Percentiles rank a stretch among this genome's conserved stretches.
Evolutionary conservation across 1,140 invertebrate species (phyloP).

Genomic region (Rhagoletis pomonella): DNA sequence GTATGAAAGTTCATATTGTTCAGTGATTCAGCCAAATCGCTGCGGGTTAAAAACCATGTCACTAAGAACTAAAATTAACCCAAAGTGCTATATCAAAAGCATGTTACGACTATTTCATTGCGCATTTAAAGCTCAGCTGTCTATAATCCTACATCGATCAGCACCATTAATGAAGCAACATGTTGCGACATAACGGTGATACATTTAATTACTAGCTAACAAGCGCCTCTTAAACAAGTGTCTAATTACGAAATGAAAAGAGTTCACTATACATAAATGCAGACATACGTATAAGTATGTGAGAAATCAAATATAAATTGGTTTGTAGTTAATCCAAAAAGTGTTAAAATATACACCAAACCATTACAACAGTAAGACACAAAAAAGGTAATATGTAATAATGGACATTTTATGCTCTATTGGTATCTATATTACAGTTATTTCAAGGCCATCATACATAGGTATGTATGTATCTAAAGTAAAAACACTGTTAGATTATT

Average conservation of each 20-base stretch:
- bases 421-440: not conserved
- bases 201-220: not conserved
- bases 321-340: not conserved
- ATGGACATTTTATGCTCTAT: slow-evolving; percentile 4
- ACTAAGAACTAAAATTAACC: too few relatives aligned
- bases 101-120: too few relatives aligned
- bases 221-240: not conserved
- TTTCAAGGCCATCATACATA: slow-evolving; percentile 18
- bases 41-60: too few relatives aligned
- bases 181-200: not conserved
- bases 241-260: not conserved
- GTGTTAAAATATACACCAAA: slow-evolving; percentile 4
- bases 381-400: not conserved
- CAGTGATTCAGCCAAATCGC: too few relatives aligned
- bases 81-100: too few relatives aligned
- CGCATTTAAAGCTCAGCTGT: not conserved
- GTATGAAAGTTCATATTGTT: too few relatives aligned
- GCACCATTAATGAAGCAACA: not conserved
- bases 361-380: not conserved
- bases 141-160: not conserved
- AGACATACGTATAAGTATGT: not conserved
- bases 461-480: not conserved
- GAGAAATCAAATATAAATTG: not conserved
- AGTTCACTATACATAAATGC: not conserved
- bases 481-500: not conserved